These are phyloP conservation scores for Oithona nana DNA, from an alignment of 2,888 invertebrate genomes.

Conservation along the genomic window DNA sequence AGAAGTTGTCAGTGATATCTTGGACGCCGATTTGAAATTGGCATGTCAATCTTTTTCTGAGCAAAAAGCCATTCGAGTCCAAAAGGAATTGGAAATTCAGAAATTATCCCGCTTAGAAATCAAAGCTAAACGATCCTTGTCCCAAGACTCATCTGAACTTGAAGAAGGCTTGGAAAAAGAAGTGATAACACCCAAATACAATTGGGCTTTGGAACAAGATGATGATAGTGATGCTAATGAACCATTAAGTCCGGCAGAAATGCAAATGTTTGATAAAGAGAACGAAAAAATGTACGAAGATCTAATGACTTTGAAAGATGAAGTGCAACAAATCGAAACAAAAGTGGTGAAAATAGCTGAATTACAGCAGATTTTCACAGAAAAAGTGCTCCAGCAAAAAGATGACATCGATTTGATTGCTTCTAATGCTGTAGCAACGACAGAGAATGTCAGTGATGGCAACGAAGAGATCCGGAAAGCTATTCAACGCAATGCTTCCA, in stretches of 20 bases:
- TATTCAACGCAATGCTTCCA: constrained; percentile 86
- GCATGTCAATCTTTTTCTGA: constrained; percentile 74
- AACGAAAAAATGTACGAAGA: constrained; percentile 70
- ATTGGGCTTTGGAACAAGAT: neutral
- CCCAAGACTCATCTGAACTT: neutral
- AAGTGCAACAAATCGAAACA: constrained; percentile 69
- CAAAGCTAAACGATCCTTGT: neutral
- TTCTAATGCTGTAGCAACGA: constrained; percentile 68
- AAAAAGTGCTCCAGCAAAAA: constrained; percentile 82
- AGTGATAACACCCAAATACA: neutral
- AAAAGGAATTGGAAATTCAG: constrained; percentile 60
- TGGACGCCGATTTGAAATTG: constrained; percentile 59
- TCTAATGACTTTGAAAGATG: constrained; percentile 67
- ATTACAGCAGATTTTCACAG: constrained; percentile 84
- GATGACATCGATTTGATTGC: constrained; percentile 77
- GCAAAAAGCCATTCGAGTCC: constrained; percentile 66
- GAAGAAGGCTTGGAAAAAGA: neutral
- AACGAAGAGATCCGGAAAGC: constrained; percentile 54
- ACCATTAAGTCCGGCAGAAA: constrained; percentile 58
- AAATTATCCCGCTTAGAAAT: constrained; percentile 45
- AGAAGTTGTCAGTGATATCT: constrained; percentile 48
- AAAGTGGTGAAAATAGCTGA: constrained; percentile 90
- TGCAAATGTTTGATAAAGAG: constrained; percentile 81
- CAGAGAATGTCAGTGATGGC: constrained; percentile 66
- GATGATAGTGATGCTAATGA: constrained; percentile 36